Base-by-base conservation (phyloP, 2,113 vertebrate species). In the Sander vitreus region DNA sequence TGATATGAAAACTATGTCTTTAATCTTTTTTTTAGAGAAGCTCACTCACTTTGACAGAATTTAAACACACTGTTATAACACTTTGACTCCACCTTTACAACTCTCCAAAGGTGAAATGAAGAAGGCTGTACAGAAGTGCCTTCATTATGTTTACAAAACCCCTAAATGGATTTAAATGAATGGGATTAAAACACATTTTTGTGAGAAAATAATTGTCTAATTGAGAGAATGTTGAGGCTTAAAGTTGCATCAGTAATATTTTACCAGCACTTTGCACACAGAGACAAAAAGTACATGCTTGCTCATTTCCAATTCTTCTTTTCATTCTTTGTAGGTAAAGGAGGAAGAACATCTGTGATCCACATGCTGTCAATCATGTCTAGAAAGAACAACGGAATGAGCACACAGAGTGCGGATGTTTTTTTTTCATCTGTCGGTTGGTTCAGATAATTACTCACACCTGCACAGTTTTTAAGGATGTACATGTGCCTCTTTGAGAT, bases 391-490 rank as follows among this genome's bases (percentile, higher is more conserved):
- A 25, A 59, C 11, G n/a, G 25, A 58, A n/a, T 12, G 55, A 67
- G 63, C 53, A 23, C 8, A 4, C 47, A 45, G 57, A 85, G 58
- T 2, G 36, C 0, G 9, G 21, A 0, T 55, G 33, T 57, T 36
- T 54, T 53, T 54, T 53, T 45, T 43, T 30, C 14, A 3, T 58
- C 47, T 3, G 39, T 73, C 69, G 21, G 3, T 73, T 64, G 21
- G 2, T 73, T 64, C 33, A 45, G 75, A 60, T 63, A 68, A 65
- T 70, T 74, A 19, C 36, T 63, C 74, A 54, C 30, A 60, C 71
- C 78, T 33, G 54, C 78, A 30, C 30, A 51, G 11, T 69, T 62
- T 76, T 71, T 66, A 60, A 71, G 53, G 25, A 70, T 50, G 53
- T 57, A 23, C 51, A 14, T 55, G 57, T 83, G 23, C 58, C n/a